A percentile compares a stretch with the other conserved stretches of the same genome.
Conservation (phyloP, 1,140 invertebrate species). For the Drosophila cardini region DNA sequence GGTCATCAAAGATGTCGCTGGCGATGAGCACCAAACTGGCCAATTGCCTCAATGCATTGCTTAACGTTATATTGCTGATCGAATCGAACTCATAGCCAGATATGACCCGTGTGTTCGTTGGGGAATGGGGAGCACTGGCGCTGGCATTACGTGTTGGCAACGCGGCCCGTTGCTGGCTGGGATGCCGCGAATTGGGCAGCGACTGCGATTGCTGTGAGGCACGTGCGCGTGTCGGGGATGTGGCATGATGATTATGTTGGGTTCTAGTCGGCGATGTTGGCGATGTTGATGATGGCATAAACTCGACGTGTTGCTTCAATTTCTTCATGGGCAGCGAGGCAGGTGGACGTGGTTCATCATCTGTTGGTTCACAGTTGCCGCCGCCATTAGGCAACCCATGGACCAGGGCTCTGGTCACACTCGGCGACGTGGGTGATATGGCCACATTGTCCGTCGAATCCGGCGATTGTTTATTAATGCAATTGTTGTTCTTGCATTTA, state of each 20-base stretch:
- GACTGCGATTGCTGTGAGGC: conserved; percentile 53
- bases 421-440: conserved; percentile 39
- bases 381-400: conserved; percentile 42
- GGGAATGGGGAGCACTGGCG: conserved; percentile 61
- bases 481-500: conserved; percentile 83
- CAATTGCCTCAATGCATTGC: conserved; percentile 91
- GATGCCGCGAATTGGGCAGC: conserved; percentile 69
- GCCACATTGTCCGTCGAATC: conserved; percentile 29
- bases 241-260: conserved; percentile 40
- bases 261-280: conserved; percentile 3
- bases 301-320: conserved; percentile 79
- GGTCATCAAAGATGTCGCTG: conserved; percentile 91
- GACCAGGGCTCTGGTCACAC: conserved; percentile 49
- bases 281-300: conserved; percentile 58
- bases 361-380: conserved; percentile 25
- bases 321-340: conserved; percentile 75
- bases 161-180: conserved; percentile 62
- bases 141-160: conserved; percentile 47
- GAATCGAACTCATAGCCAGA: conserved; percentile 90
- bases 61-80: conserved; percentile 91
- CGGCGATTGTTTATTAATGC: conserved; percentile 71
- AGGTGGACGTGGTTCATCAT: conserved; percentile 56
- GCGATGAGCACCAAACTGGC: conserved; percentile 91
- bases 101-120: conserved; percentile 65
- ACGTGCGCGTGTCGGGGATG: conserved; percentile 28